Conservation (phyloP, 2,888 invertebrate genomes). For the Synanthedon vespiformis region DNA sequence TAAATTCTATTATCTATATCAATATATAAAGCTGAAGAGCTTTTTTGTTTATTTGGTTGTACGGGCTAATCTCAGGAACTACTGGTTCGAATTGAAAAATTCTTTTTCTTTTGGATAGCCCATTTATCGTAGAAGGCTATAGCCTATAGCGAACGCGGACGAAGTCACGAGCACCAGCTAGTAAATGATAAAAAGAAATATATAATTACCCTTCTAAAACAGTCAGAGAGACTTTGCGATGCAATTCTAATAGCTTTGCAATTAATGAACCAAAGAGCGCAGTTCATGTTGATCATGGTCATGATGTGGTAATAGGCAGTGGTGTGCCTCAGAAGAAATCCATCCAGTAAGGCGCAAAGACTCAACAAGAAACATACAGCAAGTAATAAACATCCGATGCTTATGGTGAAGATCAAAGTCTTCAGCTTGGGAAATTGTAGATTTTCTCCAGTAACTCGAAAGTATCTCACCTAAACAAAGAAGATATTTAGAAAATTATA, state of each 20-base stretch:
- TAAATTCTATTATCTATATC: neutral
- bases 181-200: neutral
- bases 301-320: slow-evolving; percentile 75
- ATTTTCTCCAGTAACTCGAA: slow-evolving; percentile 70
- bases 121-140: too few species aligned
- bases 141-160: too few species aligned
- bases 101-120: too few species aligned
- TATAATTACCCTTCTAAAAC: slow-evolving; percentile 54
- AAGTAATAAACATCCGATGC: slow-evolving; percentile 71
- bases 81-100: too few species aligned
- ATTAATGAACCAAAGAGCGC: slow-evolving; percentile 78
- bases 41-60: too few species aligned
- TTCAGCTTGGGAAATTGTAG: slow-evolving; percentile 73
- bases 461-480: slow-evolving; percentile 58
- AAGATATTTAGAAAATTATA: too few species aligned
- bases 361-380: slow-evolving; percentile 72
- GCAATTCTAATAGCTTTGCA: slow-evolving; percentile 76
- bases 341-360: slow-evolving; percentile 72
- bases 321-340: slow-evolving; percentile 74
- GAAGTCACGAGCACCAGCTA: too few species aligned
- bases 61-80: too few species aligned
- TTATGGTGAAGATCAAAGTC: slow-evolving; percentile 71
- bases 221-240: slow-evolving; percentile 64
- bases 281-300: slow-evolving; percentile 80
- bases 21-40: too few species aligned